These are phyloP conservation scores for Aurelia aurita complex sp. Pacific DNA, from an alignment of 30 jellyfish, hydroid and myxozoan species.

Conservation along the genomic window DNA sequence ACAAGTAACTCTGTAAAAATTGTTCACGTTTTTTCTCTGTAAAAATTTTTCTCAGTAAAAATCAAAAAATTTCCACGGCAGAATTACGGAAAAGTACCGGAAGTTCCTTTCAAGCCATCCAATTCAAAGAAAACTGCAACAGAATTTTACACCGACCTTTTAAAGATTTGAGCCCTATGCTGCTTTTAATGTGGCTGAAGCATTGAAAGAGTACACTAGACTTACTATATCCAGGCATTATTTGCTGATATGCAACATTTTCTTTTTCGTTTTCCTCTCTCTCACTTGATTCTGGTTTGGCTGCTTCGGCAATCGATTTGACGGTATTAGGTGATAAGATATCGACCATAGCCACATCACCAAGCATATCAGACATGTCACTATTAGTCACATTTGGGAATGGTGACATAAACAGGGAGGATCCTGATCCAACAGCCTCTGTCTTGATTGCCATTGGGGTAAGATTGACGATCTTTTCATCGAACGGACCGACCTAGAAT, in stretches of 20 bases:
- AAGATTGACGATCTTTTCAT: constrained; percentile 5
- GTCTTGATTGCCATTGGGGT: constrained; percentile 16
- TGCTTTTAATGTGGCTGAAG: no score
- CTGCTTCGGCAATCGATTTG: constrained; percentile 21
- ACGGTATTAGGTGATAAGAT: constrained; percentile 37
- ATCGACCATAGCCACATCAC: constrained; percentile 81
- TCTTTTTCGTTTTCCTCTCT: constrained; percentile 25
- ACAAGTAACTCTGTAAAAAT: no score
- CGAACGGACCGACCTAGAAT: constrained; percentile 6
- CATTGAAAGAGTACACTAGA: background rate
- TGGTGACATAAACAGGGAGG: constrained; percentile 84
- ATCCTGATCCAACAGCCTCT: constrained; percentile 19
- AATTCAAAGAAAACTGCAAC: no score
- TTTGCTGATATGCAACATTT: constrained; percentile 1
- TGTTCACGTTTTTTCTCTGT: no score
- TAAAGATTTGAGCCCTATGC: no score
- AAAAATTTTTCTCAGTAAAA: no score
- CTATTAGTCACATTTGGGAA: constrained; percentile 56
- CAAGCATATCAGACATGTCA: constrained; percentile 81
- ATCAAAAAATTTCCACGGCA: no score
- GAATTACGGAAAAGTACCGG: no score
- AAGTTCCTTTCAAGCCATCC: no score
- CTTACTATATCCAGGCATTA: constrained; percentile 5
- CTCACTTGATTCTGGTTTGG: background rate
- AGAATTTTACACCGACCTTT: no score